Evolutionary conservation across 2,888 invertebrate species (phyloP).

Genomic region (Gastracanthus pulcherrimus): DNA sequence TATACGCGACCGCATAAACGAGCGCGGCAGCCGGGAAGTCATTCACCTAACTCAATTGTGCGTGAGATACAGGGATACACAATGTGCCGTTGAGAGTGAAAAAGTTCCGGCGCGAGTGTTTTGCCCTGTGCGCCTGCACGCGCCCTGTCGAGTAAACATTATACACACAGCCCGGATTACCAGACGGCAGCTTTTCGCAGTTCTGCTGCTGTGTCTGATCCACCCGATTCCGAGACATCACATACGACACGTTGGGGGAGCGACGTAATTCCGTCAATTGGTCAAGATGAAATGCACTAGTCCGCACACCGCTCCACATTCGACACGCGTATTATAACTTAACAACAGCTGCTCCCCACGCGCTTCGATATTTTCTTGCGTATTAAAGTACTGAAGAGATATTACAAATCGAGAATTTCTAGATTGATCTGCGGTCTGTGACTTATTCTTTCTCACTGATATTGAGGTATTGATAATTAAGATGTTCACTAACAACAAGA

Average conservation of each 20-base stretch:
- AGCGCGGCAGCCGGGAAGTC: conserved; percentile 64
- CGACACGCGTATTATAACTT: conserved; percentile 49
- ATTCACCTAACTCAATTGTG: conserved; percentile 67
- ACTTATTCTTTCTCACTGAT: too few species aligned
- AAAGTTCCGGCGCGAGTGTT: not conserved
- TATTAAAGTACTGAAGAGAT: not conserved
- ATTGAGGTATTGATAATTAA: too few species aligned
- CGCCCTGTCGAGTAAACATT: too few species aligned
- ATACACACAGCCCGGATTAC: too few species aligned
- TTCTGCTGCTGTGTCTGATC: too few species aligned
- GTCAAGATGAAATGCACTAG: conserved; percentile 65
- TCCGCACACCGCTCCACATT: conserved; percentile 53
- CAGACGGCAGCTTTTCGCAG: too few species aligned
- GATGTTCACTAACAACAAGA: too few species aligned
- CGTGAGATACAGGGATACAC: not conserved
- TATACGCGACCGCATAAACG: conserved; percentile 61
- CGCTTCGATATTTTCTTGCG: not conserved
- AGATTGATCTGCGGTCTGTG: not conserved
- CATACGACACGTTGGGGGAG: not conserved
- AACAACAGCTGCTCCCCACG: not conserved
- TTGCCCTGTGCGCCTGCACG: not conserved
- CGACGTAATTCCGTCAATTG: conserved; percentile 65
- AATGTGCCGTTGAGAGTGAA: not conserved
- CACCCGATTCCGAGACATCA: too few species aligned
- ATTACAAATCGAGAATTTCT: not conserved